A percentile compares a stretch with the other conserved stretches of the same genome.
These are phyloP conservation scores for Neoarius graeffei DNA, from an alignment of 2,113 vertebrate species.

Conservation along the genomic window DNA sequence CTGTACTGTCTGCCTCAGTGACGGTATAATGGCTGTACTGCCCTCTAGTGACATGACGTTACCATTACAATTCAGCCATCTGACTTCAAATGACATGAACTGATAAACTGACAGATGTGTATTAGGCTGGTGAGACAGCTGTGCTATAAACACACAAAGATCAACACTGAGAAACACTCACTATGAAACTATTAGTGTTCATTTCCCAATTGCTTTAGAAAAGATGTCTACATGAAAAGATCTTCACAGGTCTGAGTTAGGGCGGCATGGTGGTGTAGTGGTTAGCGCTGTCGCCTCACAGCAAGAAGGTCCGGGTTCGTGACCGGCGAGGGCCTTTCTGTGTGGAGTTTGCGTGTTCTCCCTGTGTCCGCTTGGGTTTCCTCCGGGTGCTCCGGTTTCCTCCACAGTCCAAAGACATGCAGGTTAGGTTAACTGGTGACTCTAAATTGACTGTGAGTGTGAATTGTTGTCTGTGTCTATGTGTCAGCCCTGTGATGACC, in stretches of 20 bases:
- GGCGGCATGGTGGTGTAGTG: no score
- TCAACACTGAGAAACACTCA: not conserved
- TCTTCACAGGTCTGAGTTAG: not conserved
- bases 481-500: no score
- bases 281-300: no score
- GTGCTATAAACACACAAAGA: not conserved
- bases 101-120: not conserved
- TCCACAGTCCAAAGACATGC: no score
- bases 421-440: no score
- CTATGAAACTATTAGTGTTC: not conserved
- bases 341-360: no score
- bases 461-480: no score
- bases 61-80: not conserved
- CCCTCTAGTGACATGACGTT: constrained; percentile 22
- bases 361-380: no score
- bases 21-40: not conserved
- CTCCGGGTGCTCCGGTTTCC: no score
- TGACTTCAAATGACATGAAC: not conserved
- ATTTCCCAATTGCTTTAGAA: not conserved
- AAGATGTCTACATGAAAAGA: not conserved
- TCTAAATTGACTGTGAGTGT: no score
- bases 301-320: no score
- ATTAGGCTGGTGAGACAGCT: not conserved
- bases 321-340: no score
- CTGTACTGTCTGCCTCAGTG: not conserved